Evolutionary conservation across 1,140 invertebrate species (phyloP), one percentile per base, ranked within the genome.

Genomic region (Matsumurasca onukii): DNA sequence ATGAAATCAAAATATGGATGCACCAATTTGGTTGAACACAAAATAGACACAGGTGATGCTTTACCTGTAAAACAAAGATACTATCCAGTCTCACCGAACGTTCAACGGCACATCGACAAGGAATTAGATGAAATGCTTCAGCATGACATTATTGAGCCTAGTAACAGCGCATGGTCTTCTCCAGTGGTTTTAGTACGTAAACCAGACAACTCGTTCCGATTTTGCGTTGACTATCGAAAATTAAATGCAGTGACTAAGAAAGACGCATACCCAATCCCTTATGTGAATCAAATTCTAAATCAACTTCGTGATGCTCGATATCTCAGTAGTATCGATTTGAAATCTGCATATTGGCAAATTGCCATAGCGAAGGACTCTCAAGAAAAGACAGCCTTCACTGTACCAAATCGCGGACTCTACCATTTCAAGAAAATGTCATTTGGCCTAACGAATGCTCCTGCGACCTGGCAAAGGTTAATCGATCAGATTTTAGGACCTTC

Each of bases 341-440:
- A 52, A 24, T 52, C 49, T 5, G 22, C 49, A n/a, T 52, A 52
- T 24, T 52, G 49, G 49, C 49, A 52, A 24, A 52, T 52, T 3
- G 12, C 49, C 12, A 5, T 52, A 12, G 12, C 22, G 3, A 22
- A 5, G 9, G 5, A 52, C 49, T 15, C 12, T 24, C 5, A 22
- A 52, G 49, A 52, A 52, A 52, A 52, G 22, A 52, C 49, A 12
- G 49, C 49, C 13, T 52, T 52, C 22, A 52, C 49, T 12, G 49
- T 52, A 15, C 12, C 49, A n/a, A 24, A 22, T 5, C 49, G 49
- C 12, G 49, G 49, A 15, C 20, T 52, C 3, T 52, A 15, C 22
- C 12, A 79, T 13, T 84, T 81, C 66, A 70, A 63, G 1, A 68
- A 77, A 0, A 80, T 83, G 78, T 78, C 81, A 0, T 82, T 81